A percentile compares a stretch with the other conserved stretches of the same genome.
Evolutionary conservation across 2,888 invertebrate genomes (phyloP).

Genomic region (Harpalus rufipes): DNA sequence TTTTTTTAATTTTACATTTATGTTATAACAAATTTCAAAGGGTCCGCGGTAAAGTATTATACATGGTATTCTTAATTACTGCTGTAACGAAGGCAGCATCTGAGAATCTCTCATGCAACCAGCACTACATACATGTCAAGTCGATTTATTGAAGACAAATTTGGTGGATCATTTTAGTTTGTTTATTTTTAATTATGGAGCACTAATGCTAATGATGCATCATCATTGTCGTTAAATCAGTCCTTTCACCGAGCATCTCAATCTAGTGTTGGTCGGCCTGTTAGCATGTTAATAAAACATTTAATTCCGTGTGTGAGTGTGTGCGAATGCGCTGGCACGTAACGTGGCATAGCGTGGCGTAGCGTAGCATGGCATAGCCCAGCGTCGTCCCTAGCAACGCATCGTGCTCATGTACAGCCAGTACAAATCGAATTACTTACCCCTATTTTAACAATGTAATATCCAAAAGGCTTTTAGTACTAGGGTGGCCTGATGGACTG

Average conservation of each 20-base stretch:
- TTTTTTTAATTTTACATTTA: too few relatives aligned
- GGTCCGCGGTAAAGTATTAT: too few relatives aligned
- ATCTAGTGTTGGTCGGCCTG: slow-evolving; percentile 65
- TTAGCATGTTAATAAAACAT: slow-evolving; percentile 75
- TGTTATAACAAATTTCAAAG: too few relatives aligned
- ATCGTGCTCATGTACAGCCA: slow-evolving; percentile 70
- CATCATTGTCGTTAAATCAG: neutral
- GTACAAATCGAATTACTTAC: slow-evolving; percentile 78
- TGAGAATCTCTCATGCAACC: too few relatives aligned
- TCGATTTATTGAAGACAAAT: too few relatives aligned
- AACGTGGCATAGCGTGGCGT: slow-evolving; percentile 26
- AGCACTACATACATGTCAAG: too few relatives aligned
- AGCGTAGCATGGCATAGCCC: neutral
- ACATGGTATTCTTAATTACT: too few relatives aligned
- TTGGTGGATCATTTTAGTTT: too few relatives aligned
- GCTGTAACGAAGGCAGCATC: too few relatives aligned
- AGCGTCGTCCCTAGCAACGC: slow-evolving; percentile 55
- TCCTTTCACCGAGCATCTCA: slow-evolving; percentile 34
- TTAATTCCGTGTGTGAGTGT: slow-evolving; percentile 73
- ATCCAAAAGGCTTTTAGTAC: slow-evolving; percentile 78
- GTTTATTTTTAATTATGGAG: neutral
- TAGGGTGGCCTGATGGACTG: slow-evolving; percentile 72
- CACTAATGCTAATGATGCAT: neutral
- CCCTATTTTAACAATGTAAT: slow-evolving; percentile 78
- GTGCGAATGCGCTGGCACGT: slow-evolving; percentile 37